Evolutionary conservation across 2,797 vertebrate genomes (phyloP).

Genomic region (Pseudocheirus occidentalis): DNA sequence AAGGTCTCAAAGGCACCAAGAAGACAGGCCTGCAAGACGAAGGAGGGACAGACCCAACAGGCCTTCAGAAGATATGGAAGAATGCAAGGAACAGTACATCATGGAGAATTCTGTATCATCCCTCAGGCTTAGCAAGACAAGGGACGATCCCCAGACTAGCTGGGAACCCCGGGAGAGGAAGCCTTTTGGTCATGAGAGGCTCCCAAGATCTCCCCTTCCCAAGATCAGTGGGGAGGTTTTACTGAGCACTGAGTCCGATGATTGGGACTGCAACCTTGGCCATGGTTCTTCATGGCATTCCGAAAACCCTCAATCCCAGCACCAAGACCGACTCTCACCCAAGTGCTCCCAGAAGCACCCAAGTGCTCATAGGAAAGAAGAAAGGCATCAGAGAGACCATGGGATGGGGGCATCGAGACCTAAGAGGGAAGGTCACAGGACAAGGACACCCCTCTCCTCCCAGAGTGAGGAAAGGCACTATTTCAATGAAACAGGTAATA

Average conservation of each 20-base stretch:
- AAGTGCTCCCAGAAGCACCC: constrained; percentile 11
- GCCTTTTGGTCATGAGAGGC: constrained; percentile 83
- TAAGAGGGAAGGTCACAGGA: constrained; percentile 69
- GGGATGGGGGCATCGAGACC: constrained; percentile 78
- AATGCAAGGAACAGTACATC: neutral
- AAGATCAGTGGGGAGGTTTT: constrained; percentile 75
- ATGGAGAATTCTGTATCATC: neutral
- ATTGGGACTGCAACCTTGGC: constrained; percentile 31
- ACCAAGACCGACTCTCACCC: constrained; percentile 46
- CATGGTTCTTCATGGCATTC: neutral
- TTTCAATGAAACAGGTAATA: constrained; percentile 83
- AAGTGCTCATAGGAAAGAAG: constrained; percentile 46
- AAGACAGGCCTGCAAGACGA: constrained; percentile 47
- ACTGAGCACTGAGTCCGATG: constrained; percentile 62
- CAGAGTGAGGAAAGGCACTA: constrained; percentile 61
- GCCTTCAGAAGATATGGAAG: neutral
- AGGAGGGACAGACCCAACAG: constrained; percentile 63
- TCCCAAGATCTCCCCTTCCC: constrained; percentile 81
- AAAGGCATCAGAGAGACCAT: constrained; percentile 34
- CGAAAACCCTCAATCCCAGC: constrained; percentile 8
- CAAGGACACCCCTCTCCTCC: constrained; percentile 65
- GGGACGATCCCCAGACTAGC: neutral
- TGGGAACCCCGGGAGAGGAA: constrained; percentile 69
- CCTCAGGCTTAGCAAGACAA: constrained; percentile 25
- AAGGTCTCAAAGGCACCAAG: constrained; percentile 64